Evolutionary conservation across 2,797 vertebrate species (phyloP).

Genomic region (Heterohyrax brucei): DNA sequence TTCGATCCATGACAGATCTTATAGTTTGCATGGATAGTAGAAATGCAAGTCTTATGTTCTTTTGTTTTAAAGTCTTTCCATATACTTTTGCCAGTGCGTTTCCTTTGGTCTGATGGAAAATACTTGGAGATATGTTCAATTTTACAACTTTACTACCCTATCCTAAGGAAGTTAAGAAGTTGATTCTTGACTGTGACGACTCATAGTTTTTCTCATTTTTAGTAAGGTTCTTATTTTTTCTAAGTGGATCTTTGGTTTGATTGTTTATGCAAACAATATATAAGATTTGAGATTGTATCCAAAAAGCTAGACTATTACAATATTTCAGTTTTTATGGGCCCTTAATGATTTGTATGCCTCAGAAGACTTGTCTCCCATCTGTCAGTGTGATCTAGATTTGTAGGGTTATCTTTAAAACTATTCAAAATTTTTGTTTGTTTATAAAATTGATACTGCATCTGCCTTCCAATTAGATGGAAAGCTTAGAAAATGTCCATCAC

Average conservation of each 20-base stretch:
- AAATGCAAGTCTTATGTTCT: not conserved
- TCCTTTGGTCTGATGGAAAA: not conserved
- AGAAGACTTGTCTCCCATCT: conserved; percentile 39
- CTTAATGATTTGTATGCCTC: conserved; percentile 13
- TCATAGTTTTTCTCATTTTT: conserved; percentile 50
- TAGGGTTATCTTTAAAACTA: conserved; percentile 22
- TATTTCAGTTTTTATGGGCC: conserved; percentile 49
- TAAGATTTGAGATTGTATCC: conserved; percentile 56
- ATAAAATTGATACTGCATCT: conserved; percentile 28
- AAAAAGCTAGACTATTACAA: conserved; percentile 72
- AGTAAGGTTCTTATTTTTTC: conserved; percentile 49
- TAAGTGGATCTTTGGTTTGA: conserved; percentile 37
- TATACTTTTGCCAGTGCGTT: conserved; percentile 32
- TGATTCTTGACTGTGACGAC: conserved; percentile 43
- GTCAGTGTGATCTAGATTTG: conserved; percentile 11
- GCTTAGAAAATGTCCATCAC: conserved; percentile 33
- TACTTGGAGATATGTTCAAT: conserved; percentile 64
- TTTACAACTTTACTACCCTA: conserved; percentile 34
- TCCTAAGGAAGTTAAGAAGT: conserved; percentile 18
- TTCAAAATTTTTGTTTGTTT: conserved; percentile 47
- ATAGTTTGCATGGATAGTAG: not conserved
- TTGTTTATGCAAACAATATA: not conserved
- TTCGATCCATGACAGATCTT: not conserved
- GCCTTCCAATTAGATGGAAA: conserved; percentile 24
- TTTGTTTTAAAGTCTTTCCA: conserved; percentile 66